Evolutionary conservation across 2,113 vertebrate genomes (phyloP), one percentile per base, ranked within the genome.

Genomic region (Collichthys lucidus): DNA sequence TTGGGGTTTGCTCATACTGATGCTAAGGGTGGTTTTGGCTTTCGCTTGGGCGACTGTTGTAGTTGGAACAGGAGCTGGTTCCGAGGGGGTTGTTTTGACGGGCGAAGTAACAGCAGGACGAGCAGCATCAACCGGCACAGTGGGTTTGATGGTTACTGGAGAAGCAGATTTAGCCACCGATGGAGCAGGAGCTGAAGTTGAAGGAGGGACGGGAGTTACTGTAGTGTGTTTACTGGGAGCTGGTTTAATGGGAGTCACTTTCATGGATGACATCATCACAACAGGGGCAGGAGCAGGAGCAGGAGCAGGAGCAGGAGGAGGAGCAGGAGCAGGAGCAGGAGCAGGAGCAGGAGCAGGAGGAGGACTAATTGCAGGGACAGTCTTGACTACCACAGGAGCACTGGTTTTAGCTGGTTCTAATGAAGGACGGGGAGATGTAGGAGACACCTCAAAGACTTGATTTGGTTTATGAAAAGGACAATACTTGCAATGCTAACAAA

Each of bases 211-310:
- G 20, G 87, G 89, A 29, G 92, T 77, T 35, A 77, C 71, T 20
- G 84, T 57, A 15, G 87, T 2, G 24, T 93, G 72, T 92, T 95
- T 95, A 65, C 66, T 90, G 3, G 91, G 86, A 80, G 90, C 85
- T 52, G 92, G 84, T 83, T 96, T 95, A 31, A 95, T 95, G 50
- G 90, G 2, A 67, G 80, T 93, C 42, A 87, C 86, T 67, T 77
- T 94, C 92, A 95, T 94, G 40, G 94, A 94, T 20, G 95, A 95
- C 80, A 91, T 95, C 83, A 94, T 92, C 75, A 95, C 90, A 24
- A 93, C 77, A 53, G 94, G 90, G 22, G 92, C 62, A 65, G 35
- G 35, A 40, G 35, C 35, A 35, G 35, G 7, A 35, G 35, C 35
- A 40, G 35, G 35, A 35, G 35, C 75, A 50, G 94, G 90, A 22